Evolutionary conservation across 2,888 invertebrate species (phyloP).

Genomic region (Plemyria rubiginata): DNA sequence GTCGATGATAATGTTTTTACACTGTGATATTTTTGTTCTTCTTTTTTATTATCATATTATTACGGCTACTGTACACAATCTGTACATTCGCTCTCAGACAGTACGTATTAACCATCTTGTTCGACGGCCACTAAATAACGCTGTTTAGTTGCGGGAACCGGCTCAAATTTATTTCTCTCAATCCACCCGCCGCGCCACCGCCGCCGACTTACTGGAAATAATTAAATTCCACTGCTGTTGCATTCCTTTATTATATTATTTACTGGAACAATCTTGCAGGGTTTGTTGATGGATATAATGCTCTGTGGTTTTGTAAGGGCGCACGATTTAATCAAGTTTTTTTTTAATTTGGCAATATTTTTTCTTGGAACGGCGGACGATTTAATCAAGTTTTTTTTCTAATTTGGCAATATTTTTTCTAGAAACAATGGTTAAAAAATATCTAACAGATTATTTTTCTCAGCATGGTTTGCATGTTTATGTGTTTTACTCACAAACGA

Average conservation of each 20-base stretch:
- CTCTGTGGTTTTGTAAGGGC: background rate
- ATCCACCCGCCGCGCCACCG: constrained; percentile 43
- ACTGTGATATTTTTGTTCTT: no score
- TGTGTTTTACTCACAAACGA: no score
- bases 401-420: background rate
- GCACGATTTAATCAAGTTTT: background rate
- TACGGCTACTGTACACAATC: constrained; percentile 15
- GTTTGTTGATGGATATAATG: constrained; percentile 4
- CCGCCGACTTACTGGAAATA: constrained; percentile 52
- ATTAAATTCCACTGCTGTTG: constrained; percentile 65
- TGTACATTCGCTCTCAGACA: constrained; percentile 28
- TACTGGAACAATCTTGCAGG: constrained; percentile 50
- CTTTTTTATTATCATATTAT: no score
- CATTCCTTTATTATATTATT: constrained; percentile 67
- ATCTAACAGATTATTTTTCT: no score
- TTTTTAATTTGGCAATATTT: background rate
- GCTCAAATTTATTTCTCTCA: constrained; percentile 53
- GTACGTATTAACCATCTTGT: constrained; percentile 44
- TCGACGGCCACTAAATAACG: constrained; percentile 49
- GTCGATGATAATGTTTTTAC: no score
- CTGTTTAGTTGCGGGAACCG: constrained; percentile 45
- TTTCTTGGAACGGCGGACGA: background rate
- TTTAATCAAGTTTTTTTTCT: background rate
- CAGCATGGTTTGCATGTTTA: no score
- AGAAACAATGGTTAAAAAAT: no score